Percentiles rank a stretch among this genome's conserved stretches.
phyloP scores from a whole-genome alignment of 2,113 vertebrate species.

The Calypte anna region DNA sequence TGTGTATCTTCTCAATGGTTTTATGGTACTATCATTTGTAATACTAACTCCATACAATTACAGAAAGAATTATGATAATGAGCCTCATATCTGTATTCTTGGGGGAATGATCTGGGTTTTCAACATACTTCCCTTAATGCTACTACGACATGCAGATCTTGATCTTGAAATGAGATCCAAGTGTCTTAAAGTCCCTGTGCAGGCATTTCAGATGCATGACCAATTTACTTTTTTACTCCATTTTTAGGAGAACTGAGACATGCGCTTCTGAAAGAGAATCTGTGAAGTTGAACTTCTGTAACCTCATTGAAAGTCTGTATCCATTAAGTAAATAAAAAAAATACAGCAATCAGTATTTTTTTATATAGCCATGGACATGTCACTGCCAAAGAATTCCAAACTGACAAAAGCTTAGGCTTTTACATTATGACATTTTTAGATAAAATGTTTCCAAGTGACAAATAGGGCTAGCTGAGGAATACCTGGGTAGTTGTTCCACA shows the following conservation, averaged over 20 bases:
- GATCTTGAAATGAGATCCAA: not conserved
- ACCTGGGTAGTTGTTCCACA: not conserved
- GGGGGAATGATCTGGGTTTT: not conserved
- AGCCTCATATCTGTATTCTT: not conserved
- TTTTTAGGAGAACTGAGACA: not conserved
- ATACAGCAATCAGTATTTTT: not conserved
- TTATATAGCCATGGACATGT: not conserved
- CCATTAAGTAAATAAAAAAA: not conserved
- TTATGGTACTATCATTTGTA: not conserved
- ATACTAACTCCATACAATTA: not conserved
- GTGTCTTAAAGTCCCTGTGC: not conserved
- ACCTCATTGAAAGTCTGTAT: not conserved
- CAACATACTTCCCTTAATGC: not conserved
- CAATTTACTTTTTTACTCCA: not conserved
- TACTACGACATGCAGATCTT: not conserved
- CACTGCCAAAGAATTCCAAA: not conserved
- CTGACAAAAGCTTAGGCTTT: not conserved
- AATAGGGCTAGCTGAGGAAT: not conserved
- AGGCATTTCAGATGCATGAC: not conserved
- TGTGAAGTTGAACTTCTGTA: not conserved
- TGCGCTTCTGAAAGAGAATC: not conserved
- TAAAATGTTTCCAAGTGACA: not conserved
- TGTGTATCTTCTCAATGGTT: not conserved
- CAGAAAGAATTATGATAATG: not conserved
- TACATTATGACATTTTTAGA: not conserved